A percentile compares a stretch with the other conserved stretches of the same genome.
Conservation (phyloP, 2,113 vertebrate species). For the Centropus unirufus region DNA sequence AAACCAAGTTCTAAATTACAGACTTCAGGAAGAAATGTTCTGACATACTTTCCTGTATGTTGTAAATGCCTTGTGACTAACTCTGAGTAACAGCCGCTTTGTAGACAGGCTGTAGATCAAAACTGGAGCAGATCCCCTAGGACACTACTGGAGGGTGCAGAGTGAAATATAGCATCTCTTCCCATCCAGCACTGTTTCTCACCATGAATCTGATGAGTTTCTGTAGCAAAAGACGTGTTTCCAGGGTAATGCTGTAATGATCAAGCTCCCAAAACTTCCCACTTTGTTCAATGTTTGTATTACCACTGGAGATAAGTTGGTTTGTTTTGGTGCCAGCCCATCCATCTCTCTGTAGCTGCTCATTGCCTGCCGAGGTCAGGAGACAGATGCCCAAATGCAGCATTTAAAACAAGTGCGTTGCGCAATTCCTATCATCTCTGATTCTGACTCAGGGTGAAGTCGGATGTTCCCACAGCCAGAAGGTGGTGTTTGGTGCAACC, state of each 20-base stretch:
- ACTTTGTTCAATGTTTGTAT: not conserved
- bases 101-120: constrained; percentile 14
- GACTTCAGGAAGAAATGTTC: not conserved
- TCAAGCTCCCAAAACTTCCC: not conserved
- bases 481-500: not conserved
- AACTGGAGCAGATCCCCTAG: not conserved
- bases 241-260: not conserved
- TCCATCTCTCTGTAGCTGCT: not conserved
- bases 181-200: not conserved
- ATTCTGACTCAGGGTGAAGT: not conserved
- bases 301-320: not conserved
- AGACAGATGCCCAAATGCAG: not conserved
- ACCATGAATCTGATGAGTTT: not conserved
- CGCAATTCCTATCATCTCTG: not conserved
- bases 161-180: not conserved
- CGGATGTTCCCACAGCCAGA: not conserved
- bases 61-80: not conserved
- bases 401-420: not conserved
- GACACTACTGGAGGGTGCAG: not conserved
- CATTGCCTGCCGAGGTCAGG: not conserved
- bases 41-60: not conserved
- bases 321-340: accelerated
- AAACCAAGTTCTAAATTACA: constrained; percentile 3
- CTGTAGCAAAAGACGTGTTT: not conserved
- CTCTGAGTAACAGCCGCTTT: not conserved